Conservation (phyloP, 2,797 vertebrate genomes). For the Scomberomorus guttatus region DNA sequence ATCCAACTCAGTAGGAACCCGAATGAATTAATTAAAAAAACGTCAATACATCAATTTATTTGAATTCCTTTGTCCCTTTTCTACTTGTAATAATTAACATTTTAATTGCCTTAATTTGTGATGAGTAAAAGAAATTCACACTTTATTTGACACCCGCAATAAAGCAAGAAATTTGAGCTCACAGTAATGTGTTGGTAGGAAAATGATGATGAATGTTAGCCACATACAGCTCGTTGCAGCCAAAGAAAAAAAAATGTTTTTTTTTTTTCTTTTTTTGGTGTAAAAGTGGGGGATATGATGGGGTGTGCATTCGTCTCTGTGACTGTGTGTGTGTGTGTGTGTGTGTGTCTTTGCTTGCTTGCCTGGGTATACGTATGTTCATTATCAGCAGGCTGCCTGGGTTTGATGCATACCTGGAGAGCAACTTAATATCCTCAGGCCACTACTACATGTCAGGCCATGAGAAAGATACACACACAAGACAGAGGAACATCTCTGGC, state of each 20-base stretch:
- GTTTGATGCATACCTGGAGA: conserved; percentile 87
- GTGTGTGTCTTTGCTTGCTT: conserved; percentile 46
- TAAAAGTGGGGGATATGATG: conserved; percentile 42
- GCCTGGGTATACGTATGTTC: conserved; percentile 70
- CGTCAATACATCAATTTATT: conserved; percentile 93
- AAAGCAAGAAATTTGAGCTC: conserved; percentile 65
- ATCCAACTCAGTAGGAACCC: conserved; percentile 91
- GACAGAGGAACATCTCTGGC: conserved; percentile 83
- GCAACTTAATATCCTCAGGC: conserved; percentile 84
- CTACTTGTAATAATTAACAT: conserved; percentile 87
- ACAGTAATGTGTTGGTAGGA: conserved; percentile 35
- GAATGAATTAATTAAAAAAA: conserved; percentile 94
- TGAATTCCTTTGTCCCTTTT: conserved; percentile 90
- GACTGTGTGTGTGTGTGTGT: conserved; percentile 24
- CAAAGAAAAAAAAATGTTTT: conserved; percentile 34
- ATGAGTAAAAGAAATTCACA: conserved; percentile 80
- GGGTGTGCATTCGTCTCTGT: conserved; percentile 18
- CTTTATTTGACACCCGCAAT: conserved; percentile 71
- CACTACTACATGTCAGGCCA: conserved; percentile 79
- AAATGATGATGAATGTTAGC: conserved; percentile 67
- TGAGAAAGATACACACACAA: conserved; percentile 79
- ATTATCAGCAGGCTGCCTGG: conserved; percentile 78
- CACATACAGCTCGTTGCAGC: conserved; percentile 42
- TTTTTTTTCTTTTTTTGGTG: neutral
- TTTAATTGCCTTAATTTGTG: conserved; percentile 86